Percentiles rank a stretch among this genome's conserved stretches.
Conservation (phyloP, 2,113 vertebrate species). For the Coptodon bakossiorum region DNA sequence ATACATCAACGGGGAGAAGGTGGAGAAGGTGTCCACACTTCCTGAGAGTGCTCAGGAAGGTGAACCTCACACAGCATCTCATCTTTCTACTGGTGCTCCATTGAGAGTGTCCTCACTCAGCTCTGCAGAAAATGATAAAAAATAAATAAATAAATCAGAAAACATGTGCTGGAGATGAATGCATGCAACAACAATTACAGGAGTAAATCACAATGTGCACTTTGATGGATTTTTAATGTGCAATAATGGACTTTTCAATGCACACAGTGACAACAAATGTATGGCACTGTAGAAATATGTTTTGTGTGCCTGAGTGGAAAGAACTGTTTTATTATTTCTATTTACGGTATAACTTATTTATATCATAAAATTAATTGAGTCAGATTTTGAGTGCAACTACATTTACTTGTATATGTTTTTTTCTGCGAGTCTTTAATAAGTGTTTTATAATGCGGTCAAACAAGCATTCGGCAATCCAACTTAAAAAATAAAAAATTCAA, state of each 20-base stretch:
- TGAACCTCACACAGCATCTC: neutral
- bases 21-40: neutral
- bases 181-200: neutral
- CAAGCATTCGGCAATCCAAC: neutral
- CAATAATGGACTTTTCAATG: neutral
- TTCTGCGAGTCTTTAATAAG: neutral
- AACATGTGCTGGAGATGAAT: too few relatives aligned
- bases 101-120: neutral
- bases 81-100: neutral
- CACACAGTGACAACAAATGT: neutral
- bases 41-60: neutral
- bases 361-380: neutral
- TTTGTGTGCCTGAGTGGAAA: neutral
- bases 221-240: neutral
- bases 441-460: neutral
- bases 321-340: neutral
- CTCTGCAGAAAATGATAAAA: neutral
- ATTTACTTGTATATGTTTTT: neutral
- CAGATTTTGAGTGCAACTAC: neutral
- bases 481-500: neutral
- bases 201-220: neutral
- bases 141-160: neutral
- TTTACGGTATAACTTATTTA: neutral
- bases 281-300: neutral
- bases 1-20: neutral